A percentile compares a stretch with the other conserved stretches of the same genome.
Evolutionary conservation across 2,797 vertebrate species (phyloP).

Genomic region (Brachyalestes nurse): DNA sequence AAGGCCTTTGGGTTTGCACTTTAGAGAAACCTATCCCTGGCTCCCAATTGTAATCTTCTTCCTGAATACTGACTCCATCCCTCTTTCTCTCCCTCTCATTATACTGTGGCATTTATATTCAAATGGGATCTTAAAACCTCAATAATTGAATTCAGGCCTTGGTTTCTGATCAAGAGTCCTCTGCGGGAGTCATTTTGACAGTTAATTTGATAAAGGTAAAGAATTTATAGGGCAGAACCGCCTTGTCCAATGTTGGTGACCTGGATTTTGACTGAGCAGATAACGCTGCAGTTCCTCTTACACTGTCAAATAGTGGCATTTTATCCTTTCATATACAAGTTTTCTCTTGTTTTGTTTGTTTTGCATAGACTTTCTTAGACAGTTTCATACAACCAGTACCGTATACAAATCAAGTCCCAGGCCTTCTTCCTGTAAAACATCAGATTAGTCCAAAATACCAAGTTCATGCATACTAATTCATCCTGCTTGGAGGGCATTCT

Average conservation of each 20-base stretch:
- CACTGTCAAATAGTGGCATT: no score
- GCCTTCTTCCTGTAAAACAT: slow-evolving; percentile 42
- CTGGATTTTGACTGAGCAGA: slow-evolving; percentile 33
- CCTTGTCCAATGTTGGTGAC: slow-evolving; percentile 31
- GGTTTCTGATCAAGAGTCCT: slow-evolving; percentile 26
- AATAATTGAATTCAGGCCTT: slow-evolving; percentile 54
- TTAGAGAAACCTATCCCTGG: slow-evolving; percentile 54
- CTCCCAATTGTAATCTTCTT: slow-evolving; percentile 57
- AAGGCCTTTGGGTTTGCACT: slow-evolving; percentile 50
- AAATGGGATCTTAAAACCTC: slow-evolving; percentile 48
- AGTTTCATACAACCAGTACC: neutral
- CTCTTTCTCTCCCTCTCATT: slow-evolving; percentile 44
- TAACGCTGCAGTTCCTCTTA: neutral
- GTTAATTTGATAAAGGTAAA: slow-evolving; percentile 37
- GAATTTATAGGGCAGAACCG: slow-evolving; percentile 38
- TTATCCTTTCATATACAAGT: neutral
- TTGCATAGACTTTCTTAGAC: neutral
- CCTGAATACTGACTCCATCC: slow-evolving; percentile 44
- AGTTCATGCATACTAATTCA: slow-evolving; percentile 43
- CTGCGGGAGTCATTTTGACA: slow-evolving; percentile 22
- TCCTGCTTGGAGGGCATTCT: slow-evolving; percentile 38
- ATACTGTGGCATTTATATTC: slow-evolving; percentile 57
- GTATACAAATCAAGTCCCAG: slow-evolving; percentile 31
- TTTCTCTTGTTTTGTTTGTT: neutral
- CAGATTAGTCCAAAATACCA: slow-evolving; percentile 40